Percentiles rank a stretch among this genome's conserved stretches.
phyloP scores from a whole-genome alignment of 2,113 vertebrate species.

The Sterna hirundo region DNA sequence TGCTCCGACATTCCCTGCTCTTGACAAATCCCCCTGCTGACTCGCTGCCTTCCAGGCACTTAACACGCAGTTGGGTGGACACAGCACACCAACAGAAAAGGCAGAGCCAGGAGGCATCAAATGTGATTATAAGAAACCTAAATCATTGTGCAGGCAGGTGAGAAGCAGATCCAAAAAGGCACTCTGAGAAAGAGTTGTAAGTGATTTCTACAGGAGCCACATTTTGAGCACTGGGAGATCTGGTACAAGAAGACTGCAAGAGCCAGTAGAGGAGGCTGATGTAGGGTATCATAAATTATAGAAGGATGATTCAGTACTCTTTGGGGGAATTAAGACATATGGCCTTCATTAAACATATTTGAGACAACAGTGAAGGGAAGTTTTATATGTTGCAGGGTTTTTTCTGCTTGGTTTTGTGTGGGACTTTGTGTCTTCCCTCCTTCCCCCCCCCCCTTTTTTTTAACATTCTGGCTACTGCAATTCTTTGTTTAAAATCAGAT shows the following conservation, averaged over 20 bases:
- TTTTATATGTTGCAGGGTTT: not conserved
- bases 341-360: not conserved
- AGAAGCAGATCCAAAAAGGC: not conserved
- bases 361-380: not conserved
- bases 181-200: not conserved
- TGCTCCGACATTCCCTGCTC: not conserved
- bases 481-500: not conserved
- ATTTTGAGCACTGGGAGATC: not conserved
- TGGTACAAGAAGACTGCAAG: not conserved
- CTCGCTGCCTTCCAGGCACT: not conserved
- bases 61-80: not conserved
- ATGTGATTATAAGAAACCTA: not conserved
- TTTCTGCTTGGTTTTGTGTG: not conserved
- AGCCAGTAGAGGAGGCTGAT: not conserved
- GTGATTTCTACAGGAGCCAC: not conserved
- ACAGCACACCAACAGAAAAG: not conserved
- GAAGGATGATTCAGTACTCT: conserved; percentile 11
- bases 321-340: conserved; percentile 23
- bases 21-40: not conserved
- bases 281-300: not conserved
- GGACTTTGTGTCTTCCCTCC: not conserved
- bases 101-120: not conserved
- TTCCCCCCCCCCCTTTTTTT: not conserved
- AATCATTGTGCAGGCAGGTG: not conserved
- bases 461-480: not conserved